Evolutionary conservation across 2,797 vertebrate genomes (phyloP).

Genomic region (Ciconia nigra): DNA sequence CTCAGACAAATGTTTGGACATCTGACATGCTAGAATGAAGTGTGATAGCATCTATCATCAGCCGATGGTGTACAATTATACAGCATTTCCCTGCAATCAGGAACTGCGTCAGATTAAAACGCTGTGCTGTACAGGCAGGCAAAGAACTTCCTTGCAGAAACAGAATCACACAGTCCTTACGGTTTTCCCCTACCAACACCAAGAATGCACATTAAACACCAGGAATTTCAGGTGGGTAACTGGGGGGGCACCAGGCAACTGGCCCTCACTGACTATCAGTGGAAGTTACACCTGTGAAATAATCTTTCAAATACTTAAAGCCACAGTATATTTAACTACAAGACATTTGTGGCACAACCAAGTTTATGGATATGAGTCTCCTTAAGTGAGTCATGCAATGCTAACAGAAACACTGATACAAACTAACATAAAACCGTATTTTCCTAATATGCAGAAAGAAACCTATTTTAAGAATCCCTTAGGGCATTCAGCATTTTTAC

Average conservation of each 20-base stretch:
- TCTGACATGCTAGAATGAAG: not conserved
- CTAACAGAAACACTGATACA: not conserved
- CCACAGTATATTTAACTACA: not conserved
- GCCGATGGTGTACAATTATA: not conserved
- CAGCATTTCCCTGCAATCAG: not conserved
- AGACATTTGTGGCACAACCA: not conserved
- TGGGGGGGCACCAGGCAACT: not conserved
- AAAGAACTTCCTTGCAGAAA: not conserved
- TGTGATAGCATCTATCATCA: not conserved
- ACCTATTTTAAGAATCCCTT: not conserved
- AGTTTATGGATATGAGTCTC: not conserved
- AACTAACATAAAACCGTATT: not conserved
- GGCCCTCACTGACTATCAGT: not conserved
- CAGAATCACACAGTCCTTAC: not conserved
- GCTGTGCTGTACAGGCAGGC: not conserved
- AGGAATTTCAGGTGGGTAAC: not conserved
- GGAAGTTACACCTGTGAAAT: not conserved
- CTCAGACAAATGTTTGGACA: conserved; percentile 22
- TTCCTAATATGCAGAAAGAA: not conserved
- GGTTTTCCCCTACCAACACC: not conserved
- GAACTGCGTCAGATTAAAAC: not conserved
- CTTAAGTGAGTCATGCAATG: not conserved
- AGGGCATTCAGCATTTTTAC: not conserved
- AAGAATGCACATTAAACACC: not conserved
- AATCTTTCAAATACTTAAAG: not conserved